A percentile compares a stretch with the other conserved stretches of the same genome.
phyloP scores from a whole-genome alignment of 2,797 vertebrate species.

The Chromis chromis region DNA sequence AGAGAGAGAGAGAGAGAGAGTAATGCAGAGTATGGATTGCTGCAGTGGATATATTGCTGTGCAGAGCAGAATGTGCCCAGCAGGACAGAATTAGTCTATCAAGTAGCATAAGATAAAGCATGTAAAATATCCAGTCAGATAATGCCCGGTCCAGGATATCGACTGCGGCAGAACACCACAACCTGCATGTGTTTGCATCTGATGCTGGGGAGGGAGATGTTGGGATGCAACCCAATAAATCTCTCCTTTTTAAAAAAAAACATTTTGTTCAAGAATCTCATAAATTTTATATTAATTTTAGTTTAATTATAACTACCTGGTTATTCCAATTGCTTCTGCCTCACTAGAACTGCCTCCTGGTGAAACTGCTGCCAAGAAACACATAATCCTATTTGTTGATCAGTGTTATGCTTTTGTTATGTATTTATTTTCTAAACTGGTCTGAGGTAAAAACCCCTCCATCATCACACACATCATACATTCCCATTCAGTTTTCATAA shows the following conservation, averaged over 20 bases:
- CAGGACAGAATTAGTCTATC: conserved; percentile 50
- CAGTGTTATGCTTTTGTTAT: background rate
- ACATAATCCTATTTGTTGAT: background rate
- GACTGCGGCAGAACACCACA: conserved; percentile 33
- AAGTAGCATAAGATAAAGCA: conserved; percentile 52
- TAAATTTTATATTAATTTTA: background rate
- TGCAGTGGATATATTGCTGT: conserved; percentile 63
- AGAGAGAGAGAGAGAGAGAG: conserved; percentile 17
- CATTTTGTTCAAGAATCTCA: conserved; percentile 13
- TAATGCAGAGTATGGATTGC: conserved; percentile 49
- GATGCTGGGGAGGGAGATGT: background rate
- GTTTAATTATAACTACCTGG: conserved; percentile 12
- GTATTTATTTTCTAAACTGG: background rate
- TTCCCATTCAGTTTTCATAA: conserved; percentile 8
- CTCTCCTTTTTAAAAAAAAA: no score
- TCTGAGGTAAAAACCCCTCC: no score
- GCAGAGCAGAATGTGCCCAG: conserved; percentile 58
- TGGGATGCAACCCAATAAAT: background rate
- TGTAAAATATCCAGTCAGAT: conserved; percentile 51
- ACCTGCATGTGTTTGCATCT: conserved; percentile 35
- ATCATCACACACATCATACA: background rate
- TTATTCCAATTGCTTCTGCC: conserved; percentile 29
- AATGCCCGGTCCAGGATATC: conserved; percentile 26
- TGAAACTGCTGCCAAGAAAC: conserved; percentile 13
- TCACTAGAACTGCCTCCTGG: background rate